Evolutionary conservation across 2,113 vertebrate genomes (phyloP).

Genomic region (Coryphaenoides rupestris): DNA sequence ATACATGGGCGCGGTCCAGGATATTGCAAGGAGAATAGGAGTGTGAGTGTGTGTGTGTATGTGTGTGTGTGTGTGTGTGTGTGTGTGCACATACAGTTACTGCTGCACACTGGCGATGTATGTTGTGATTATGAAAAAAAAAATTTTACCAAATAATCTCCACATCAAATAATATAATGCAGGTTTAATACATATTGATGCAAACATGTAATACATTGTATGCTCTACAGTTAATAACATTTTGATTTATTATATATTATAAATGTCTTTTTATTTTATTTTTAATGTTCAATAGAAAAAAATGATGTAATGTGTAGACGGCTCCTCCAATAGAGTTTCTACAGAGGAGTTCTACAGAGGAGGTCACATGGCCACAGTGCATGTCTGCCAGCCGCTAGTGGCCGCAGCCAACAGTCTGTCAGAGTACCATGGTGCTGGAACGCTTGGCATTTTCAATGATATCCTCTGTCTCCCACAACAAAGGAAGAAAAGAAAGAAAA

Average conservation of each 20-base stretch:
- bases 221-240: too few species aligned
- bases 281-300: too few species aligned
- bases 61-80: too few species aligned
- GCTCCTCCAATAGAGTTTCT: not conserved
- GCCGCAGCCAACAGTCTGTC: slow-evolving; percentile 66
- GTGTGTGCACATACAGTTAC: slow-evolving; percentile 2
- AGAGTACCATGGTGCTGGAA: slow-evolving; percentile 61
- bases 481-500: slow-evolving; percentile 43
- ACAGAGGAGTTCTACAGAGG: slow-evolving; percentile 51
- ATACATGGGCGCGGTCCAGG: slow-evolving; percentile 76
- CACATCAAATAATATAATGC: too few species aligned
- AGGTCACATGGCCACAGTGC: slow-evolving; percentile 65
- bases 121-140: too few species aligned
- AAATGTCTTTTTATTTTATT: too few species aligned
- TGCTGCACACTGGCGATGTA: too few species aligned
- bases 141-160: too few species aligned
- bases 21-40: slow-evolving; percentile 60
- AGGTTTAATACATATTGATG: too few species aligned
- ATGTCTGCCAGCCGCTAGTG: slow-evolving; percentile 66
- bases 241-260: too few species aligned
- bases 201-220: too few species aligned
- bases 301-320: not conserved
- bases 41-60: too few species aligned
- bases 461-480: slow-evolving; percentile 28
- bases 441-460: slow-evolving; percentile 70